Base-by-base conservation (phyloP, 2,888 invertebrate genomes). In the Phorcus lineatus region DNA sequence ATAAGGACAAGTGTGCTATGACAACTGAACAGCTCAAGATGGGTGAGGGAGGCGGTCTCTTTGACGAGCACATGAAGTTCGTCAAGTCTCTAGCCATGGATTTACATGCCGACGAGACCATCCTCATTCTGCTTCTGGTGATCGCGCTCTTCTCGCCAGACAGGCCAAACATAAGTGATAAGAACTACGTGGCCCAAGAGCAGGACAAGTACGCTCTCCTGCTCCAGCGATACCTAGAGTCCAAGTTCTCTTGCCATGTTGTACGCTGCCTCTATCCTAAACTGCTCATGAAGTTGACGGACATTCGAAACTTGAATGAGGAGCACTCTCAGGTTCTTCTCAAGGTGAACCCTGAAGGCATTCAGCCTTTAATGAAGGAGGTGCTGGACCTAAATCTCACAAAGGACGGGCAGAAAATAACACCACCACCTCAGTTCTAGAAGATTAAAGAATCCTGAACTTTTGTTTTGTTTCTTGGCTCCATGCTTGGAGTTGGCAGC, bases 301-400 rank as follows among this genome's bases (percentile, higher is more conserved):
- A 98, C 92, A 95, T 99, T 66, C 96, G 97, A 87, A 96, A 96
- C 92, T 94, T 99, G 85, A 97, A 98, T 86, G 97, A 98, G 91
- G 97, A 97, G 90, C 96, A 98, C 24, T 97, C 98, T 4, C 96
- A 96, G 78, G 97, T 98, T 6, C 97, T 98, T 93, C 94, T 98
- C 66, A 97, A 98, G 93, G 97, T 98, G 7, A 98, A 98, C 94
- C 98, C 98, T 28, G 95, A 96, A 86, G 96, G 96, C 91, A 97
- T 99, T 76, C 98, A 98, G 91, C 99, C 98, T 0, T 94, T 99
- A 74, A 94, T 99, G 74, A 97, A 98, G 93, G 98, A 99, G 95
- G 98, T 99, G 91, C 97, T 99, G 91, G 98, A 99, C 94, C 94
- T 98, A 55, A 90, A 90, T 81, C 85, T 90, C 76, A 88, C 88